Base-by-base conservation (phyloP, 2,888 invertebrate species). In the Ceraclea dissimilis region DNA sequence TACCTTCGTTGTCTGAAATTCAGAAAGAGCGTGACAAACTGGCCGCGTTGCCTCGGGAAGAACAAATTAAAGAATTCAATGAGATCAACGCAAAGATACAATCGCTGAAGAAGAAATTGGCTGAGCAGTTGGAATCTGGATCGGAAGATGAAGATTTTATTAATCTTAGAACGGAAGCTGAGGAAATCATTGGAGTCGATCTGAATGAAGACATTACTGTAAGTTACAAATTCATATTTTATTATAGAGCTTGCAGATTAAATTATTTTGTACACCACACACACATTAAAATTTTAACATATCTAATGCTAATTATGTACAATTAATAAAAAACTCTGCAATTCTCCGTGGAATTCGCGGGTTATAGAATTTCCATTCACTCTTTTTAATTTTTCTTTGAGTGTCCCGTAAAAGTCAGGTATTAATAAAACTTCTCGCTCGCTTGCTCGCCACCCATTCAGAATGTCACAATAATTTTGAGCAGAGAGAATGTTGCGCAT, bases 91-190 rank as follows among this genome's bases (percentile, higher is more conserved):
- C 78, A 61, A 83, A 83, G 70, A 85, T 86, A 52, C 71, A 72
- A 59, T 75, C 73, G 0, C 65, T 75, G 53, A 75, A 73, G 63
- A 72, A 74, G 62, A 76, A 76, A 66, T 67, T 75, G 52, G 69
- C 67, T 0, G 74, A 75, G 52, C 75, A 76, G 56, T 67, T 80
- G 44, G 77, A 79, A 62, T 78, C 78, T 59, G 80, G 80, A 70
- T 80, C 79, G 4, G 82, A 83, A 60, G 82, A 82, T 67, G 84
- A 84, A 62, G 85, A 86, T 67, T 81, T 82, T 66, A 71, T 83
- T 33, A 84, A 81, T 68, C 77, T 85, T 26, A 79, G 82, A 62
- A 81, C 82, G 46, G 85, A 84, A 65, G 82, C 82, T 17, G 82
- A 79, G 56, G 78, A 78, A 56, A 65, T 78, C 19, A 75, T 77